Base-by-base conservation (phyloP, 2,113 vertebrate species). In the Rhizomys pruinosus region DNA sequence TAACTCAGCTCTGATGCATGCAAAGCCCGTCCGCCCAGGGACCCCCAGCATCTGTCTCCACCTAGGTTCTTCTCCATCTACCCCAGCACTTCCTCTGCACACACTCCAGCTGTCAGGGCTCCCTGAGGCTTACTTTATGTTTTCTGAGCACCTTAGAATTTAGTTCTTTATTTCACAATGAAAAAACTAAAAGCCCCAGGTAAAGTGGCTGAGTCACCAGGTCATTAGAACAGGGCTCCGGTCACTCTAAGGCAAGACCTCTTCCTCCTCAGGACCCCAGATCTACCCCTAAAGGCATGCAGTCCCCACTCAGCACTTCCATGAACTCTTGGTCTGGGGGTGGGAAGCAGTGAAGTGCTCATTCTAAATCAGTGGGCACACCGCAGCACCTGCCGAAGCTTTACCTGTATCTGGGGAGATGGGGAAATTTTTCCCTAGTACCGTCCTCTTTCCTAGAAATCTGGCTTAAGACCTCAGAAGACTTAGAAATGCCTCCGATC, bases 221-320 rank as follows among this genome's bases (percentile, higher is more conserved):
- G 74, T 34, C 68, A 57, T 29, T 44, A 17, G 66, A 59, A 16
- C 16, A 7, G 71, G 0, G 22, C 9, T 68, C 57, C 20, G 6
- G 1, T 29, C 17, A 32, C 71, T 39, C 15, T 27, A 4, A 27
- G n/a, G 25, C 39, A 7, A 71, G 34, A 68, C 15, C 27, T 12
- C 47, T 55, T 55, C 15, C 4, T 25, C 39, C 55, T 29, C 0
- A 0, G 64, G 68, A 17, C 5, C 57, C 66, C 4, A 37, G 16
- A 4, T 23, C 2, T 19, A 1, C 13, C 47, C 29, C 59, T 2
- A 9, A 5, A 22, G 0, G 22, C 29, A n/a, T 4, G 44, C 29
- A 64, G 32, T 3, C 12, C 25, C 66, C 0, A 2, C 22, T 55
- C 22, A 12, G 66, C 3, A 34, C 1, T 39, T 7, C 34, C 12